Percentiles rank a stretch among this genome's conserved stretches.
These are phyloP conservation scores for Pycnomerus fuliginosus DNA, from an alignment of 2,888 invertebrate species.

Conservation along the genomic window DNA sequence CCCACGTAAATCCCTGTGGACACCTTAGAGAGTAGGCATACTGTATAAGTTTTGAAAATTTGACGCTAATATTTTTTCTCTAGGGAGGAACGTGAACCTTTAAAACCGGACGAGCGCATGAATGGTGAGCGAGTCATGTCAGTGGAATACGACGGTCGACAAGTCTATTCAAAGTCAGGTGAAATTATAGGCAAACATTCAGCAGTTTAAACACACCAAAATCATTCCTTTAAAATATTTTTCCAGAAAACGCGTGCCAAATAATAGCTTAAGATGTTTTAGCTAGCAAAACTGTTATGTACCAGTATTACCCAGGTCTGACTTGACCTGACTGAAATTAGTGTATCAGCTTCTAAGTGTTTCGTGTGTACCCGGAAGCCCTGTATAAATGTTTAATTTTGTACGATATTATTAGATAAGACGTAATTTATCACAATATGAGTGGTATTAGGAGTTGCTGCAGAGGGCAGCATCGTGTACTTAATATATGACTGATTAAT, in stretches of 20 bases:
- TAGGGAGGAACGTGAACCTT: slow-evolving; percentile 81
- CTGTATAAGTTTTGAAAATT: too few species aligned
- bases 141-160: slow-evolving; percentile 79
- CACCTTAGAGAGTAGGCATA: too few species aligned
- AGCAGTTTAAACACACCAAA: slow-evolving; percentile 64
- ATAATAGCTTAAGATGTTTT: slow-evolving; percentile 13
- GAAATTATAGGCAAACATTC: slow-evolving; percentile 87
- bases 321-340: slow-evolving; percentile 9
- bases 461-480: too few species aligned
- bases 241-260: slow-evolving; percentile 14
- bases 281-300: slow-evolving; percentile 6
- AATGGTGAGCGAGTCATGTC: slow-evolving; percentile 73
- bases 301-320: slow-evolving; percentile 7
- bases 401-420: slow-evolving; percentile 21
- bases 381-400: slow-evolving; percentile 33
- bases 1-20: too few species aligned
- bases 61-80: neutral
- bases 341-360: slow-evolving; percentile 31
- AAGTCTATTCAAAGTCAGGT: slow-evolving; percentile 80
- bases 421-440: too few species aligned
- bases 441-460: too few species aligned
- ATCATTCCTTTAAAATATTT: neutral
- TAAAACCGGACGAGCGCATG: slow-evolving; percentile 62
- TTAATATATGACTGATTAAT: too few species aligned
- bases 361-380: slow-evolving; percentile 24